A percentile compares a stretch with the other conserved stretches of the same genome.
phyloP scores from a whole-genome alignment of 2,888 invertebrate genomes.

The Drosophila borborema region DNA sequence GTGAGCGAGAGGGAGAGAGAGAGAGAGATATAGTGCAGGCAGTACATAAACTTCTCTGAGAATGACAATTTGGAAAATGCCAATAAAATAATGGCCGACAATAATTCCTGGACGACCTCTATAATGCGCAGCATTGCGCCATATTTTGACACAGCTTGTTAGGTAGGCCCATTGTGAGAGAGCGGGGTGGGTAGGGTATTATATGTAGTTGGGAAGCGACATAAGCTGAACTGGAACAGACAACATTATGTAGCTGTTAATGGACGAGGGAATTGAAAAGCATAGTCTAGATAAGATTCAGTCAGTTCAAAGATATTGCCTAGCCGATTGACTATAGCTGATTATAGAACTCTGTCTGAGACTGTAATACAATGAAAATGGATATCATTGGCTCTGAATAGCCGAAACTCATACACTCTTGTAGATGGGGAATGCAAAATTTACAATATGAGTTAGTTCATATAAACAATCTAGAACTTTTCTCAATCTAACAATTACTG shows the following conservation, averaged over 20 bases:
- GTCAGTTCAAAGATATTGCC: background rate
- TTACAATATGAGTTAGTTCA: background rate
- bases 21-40: background rate
- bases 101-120: slow-evolving; percentile 52
- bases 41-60: slow-evolving; percentile 46
- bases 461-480: background rate
- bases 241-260: slow-evolving; percentile 7
- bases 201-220: background rate
- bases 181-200: background rate
- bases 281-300: background rate
- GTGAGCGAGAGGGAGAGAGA: background rate
- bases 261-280: slow-evolving; percentile 2
- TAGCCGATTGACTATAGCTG: background rate
- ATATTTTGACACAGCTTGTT: slow-evolving; percentile 37
- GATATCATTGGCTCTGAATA: background rate
- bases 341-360: background rate
- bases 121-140: slow-evolving; percentile 40
- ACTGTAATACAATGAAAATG: background rate
- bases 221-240: slow-evolving; percentile 7
- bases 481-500: background rate
- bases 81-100: slow-evolving; percentile 80
- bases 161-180: slow-evolving; percentile 4
- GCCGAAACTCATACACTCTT: background rate
- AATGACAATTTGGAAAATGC: slow-evolving; percentile 65
- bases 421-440: background rate